Conservation (phyloP, 2,113 vertebrate species). For the Nesoenas mayeri region DNA sequence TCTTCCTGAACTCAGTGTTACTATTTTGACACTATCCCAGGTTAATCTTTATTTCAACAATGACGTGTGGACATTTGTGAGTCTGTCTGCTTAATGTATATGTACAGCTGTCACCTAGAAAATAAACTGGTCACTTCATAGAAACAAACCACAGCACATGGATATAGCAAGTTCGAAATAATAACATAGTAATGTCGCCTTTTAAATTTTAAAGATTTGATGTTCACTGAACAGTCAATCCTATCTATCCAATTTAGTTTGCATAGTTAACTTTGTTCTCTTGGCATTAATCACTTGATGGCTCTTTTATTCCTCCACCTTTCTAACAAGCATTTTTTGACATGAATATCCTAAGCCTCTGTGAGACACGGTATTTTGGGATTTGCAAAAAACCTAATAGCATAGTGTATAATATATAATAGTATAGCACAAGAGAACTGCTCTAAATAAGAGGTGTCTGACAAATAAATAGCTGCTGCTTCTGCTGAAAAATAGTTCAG, state of each 20-base stretch:
- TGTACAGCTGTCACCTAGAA: slow-evolving; percentile 43
- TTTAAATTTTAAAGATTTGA: neutral
- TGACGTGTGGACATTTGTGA: neutral
- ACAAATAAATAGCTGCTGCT: neutral
- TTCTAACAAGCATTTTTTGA: neutral
- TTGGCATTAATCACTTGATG: neutral
- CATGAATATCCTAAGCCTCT: neutral
- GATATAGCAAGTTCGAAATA: neutral
- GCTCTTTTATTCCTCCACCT: neutral
- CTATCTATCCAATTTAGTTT: neutral
- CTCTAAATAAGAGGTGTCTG: neutral
- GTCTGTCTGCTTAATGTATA: slow-evolving; percentile 50
- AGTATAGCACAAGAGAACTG: neutral
- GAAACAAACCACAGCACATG: neutral
- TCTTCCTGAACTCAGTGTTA: slow-evolving; percentile 15
- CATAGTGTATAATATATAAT: too few relatives aligned
- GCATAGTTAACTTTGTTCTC: neutral
- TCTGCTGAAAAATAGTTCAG: neutral
- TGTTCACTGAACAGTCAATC: neutral
- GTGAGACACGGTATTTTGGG: neutral
- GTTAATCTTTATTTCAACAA: slow-evolving; percentile 48
- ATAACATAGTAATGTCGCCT: neutral
- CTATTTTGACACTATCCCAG: slow-evolving; percentile 48
- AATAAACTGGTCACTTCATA: neutral
- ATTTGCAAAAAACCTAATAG: neutral